Evolutionary conservation across 2,888 invertebrate species (phyloP), one percentile per base, ranked within the genome.

Genomic region (Nebria brevicollis): DNA sequence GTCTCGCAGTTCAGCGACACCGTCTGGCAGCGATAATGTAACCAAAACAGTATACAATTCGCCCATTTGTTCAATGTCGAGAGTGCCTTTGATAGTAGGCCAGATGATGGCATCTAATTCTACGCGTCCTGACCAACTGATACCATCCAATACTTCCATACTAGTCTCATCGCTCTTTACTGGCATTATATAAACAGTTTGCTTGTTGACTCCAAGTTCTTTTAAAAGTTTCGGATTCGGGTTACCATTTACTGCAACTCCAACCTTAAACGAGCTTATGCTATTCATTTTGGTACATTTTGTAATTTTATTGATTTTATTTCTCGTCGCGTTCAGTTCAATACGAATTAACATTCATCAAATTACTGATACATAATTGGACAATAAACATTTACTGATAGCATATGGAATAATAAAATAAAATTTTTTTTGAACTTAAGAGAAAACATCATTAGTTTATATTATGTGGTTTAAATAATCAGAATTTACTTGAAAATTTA

Each of bases 31-130:
- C 66, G 88, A 87, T 15, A 93, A 84, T 84, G 89, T 90, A 3
- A 90, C 90, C 73, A 89, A 86, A 66, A 91, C 83, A 72, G 90
- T 87, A 85, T 90, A 92, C 42, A 87, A 86, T 66, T 90, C 89
- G 72, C 89, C 90, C 84, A 90, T 89, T 85, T 92, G 91, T 84
- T 91, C 91, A 83, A 92, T 89, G 86, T 91, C 92, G 20, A 92
- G 86, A 64, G 89, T 89, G 43, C 91, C 92, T 77, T 89, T 89
- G 77, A 93, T 90, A 7, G 92, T 92, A 1, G 92, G 92, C 88
- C 92, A 93, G 64, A 91, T 86, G 5, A 92, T 85, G 2, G 91
- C 89, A 85, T 93, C 92, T 78, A 93, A 82, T 87, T 92, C 90
- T 77, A 92, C 88, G 70, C 90, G 87, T 11, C 92, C 92, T 83